Base-by-base conservation (phyloP, 53 echinoderm and acorn worm species). In the Echinarachnius parma region DNA sequence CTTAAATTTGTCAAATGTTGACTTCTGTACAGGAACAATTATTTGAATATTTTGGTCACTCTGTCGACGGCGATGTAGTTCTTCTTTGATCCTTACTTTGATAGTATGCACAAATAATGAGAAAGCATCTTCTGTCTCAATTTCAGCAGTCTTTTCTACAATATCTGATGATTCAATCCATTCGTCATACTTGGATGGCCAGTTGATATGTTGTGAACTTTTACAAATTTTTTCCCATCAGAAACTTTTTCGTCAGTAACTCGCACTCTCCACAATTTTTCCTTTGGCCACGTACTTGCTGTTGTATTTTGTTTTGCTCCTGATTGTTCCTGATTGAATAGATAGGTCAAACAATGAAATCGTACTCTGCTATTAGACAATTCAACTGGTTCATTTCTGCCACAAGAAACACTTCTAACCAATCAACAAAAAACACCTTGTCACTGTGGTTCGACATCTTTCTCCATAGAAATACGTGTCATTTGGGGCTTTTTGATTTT, bases 31-130 rank as follows among this genome's bases (percentile, higher is more conserved):
- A 64, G 46, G 46, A 64, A 46, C 46, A 45, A 64, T 45, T 64
- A 64, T 46, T 46, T 64, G 5, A 26, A 45, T 7, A 64, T 45
- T 44, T 64, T 64, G 64, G 45, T 64, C 46, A 64, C 9, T 64
- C 45, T 87, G 78, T 31, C 83, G 70, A 53, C 82, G 78, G 56
- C 87, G 69, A 42, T 79, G 87, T 26, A 83, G 65, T 48, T 82
- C 72, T 62, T 87, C 83, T 53, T 87, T 83, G 28, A 83, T 62
- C n/a, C 79, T 32, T 53, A 77, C 55, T 45, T 78, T 60, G 19
- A 75, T 35, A 49, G 78, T 54, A 39, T 32, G 30, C 32, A 72
- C 54, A 78, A 86, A 82, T 33, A 64, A 64, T 45, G 64, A 45
- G 64, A 64, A 64, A 45, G 64, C 64, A 64, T 64, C 64, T 61